Conservation (phyloP, 2,888 invertebrate species). For the Antheraea yamamai region DNA sequence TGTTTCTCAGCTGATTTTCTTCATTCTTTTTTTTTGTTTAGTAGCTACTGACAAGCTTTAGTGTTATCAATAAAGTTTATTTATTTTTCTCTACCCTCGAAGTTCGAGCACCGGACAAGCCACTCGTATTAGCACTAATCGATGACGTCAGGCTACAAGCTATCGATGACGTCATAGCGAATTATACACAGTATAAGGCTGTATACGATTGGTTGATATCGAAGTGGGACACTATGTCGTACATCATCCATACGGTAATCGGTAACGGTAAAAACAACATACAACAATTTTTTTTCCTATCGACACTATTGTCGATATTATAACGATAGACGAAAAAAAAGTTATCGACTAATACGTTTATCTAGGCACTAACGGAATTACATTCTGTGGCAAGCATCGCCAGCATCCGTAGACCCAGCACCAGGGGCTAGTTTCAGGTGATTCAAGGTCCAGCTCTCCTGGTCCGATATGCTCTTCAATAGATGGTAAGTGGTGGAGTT, state of each 20-base stretch:
- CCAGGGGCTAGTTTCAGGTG: not conserved
- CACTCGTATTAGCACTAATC: no score
- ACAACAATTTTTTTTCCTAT: not conserved
- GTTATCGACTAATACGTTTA: not conserved
- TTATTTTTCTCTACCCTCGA: no score
- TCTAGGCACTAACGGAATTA: conserved; percentile 56
- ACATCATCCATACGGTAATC: no score
- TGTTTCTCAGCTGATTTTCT: no score
- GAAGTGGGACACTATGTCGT: no score
- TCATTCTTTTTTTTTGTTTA: no score
- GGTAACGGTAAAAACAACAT: no score
- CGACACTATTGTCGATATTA: not conserved
- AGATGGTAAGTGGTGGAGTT: not conserved
- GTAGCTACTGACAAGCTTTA: no score
- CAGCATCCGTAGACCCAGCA: conserved; percentile 42
- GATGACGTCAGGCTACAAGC: no score
- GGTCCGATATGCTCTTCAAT: not conserved
- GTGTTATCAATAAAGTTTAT: no score
- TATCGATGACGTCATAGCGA: not conserved
- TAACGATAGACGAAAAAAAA: not conserved
- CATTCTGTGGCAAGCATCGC: conserved; percentile 47
- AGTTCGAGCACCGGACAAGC: no score
- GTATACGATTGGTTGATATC: no score
- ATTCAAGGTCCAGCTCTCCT: not conserved
- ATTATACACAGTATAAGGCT: not conserved